Evolutionary conservation across 2,113 vertebrate genomes (phyloP), one percentile per base, ranked within the genome.

Genomic region (Ptyas mucosa): DNA sequence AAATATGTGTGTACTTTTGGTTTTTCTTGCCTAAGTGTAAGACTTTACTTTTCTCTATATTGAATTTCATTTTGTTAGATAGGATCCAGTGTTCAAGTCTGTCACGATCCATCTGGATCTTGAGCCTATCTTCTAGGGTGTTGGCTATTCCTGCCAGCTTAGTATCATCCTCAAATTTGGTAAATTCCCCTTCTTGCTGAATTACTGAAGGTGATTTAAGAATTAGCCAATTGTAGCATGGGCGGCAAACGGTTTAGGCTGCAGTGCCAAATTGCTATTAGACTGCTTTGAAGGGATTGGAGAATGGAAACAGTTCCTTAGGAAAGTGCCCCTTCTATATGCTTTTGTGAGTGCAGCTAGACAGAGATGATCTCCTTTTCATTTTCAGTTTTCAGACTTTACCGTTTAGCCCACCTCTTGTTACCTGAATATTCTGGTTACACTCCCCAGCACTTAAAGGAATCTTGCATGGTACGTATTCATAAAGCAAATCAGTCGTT

Each of bases 401-500:
- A 53, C 88, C 20, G 11, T 64, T 93, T 64, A 87, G 55, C n/a
- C 49, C 7, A 51, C 54, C 23, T 86, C 53, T 51, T 86, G 69
- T 61, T 86, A 57, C 81, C 52, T 81, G 89, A 88, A 75, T 54
- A 29, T 88, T 91, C 54, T 90, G 55, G 69, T 58, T 58, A 81
- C 15, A 58, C 34, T 90, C 52, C n/a, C 46, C 85, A 86, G n/a
- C n/a, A 46, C 86, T 90, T 86, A 61, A 90, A 55, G 75, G 75
- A 90, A 53, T 61, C 55, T 90, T 51, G 12, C 55, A 90, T 3
- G 55, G 75, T 87, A 64, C 20, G 39, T 91, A 93, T 93, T 93
- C 64, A 89, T 54, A 93, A 88, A 89, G 64, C 85, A 93, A 93
- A 91, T 39, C 61, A 91, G 46, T 61, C n/a, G 58, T 85, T 88